Base-by-base conservation (phyloP, 53 echinoderm and acorn worm species). In the Holothuria scabra region DNA sequence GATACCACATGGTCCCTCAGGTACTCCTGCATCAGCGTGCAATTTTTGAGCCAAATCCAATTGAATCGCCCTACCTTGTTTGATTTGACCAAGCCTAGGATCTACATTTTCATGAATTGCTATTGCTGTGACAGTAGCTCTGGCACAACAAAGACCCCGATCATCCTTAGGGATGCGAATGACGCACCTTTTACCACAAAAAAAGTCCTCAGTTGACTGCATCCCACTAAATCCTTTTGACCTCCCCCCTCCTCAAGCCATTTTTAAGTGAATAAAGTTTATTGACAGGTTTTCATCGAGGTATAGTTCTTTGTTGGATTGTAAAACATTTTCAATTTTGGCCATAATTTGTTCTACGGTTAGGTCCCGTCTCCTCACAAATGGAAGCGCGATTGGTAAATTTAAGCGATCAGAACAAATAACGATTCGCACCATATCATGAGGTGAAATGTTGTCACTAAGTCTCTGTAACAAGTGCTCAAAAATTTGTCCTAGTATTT, bases 91-190 rank as follows among this genome's bases (percentile, higher is more conserved):
- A 85, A 85, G 89, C 12, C 82, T 66, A 1, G 78, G 59, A 55
- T 92, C 30, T 29, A 82, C 44, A 52, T 52, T 64, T 28, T 92
- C 86, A 12, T 82, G 82, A 24, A 84, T 65, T 0, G 85, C 65
- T 31, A 81, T 78, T 8, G 89, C 92, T 2, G 92, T 92, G 13
- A 89, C 92, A 16, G 89, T 82, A 6, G 91, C 92, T 57, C 89
- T 82, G 0, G 92, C 78, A 28, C 86, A 89, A 63, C 89, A 86
- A 46, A 89, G 35, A 8, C 74, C 25, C 31, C 85, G 52, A 5
- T 86, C 66, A 28, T 86, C 80, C 52, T 67, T 64, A 10, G 64
- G 64, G 20, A 64, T 28, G 12, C 26, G 12, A 30, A 64, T 12
- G 26, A 30, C 28, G 26, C 28, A 26, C 26, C 64, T 64, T 12